Conservation (phyloP, 2,797 vertebrate species). For the Sebastolobus altivelis region DNA sequence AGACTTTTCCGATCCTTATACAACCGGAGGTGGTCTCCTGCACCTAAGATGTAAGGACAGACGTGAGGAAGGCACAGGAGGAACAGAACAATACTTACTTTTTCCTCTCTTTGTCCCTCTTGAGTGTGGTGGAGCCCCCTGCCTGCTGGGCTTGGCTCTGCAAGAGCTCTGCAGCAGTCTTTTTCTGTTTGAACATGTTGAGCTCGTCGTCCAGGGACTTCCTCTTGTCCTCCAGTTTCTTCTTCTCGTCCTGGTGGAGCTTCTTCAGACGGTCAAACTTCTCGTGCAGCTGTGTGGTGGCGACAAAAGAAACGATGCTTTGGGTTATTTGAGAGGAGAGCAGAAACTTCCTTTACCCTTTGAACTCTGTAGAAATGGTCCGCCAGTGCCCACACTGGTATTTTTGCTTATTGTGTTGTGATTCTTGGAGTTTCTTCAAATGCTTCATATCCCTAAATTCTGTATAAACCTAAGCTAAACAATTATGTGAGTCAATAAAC, state of each 20-base stretch:
- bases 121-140: constrained; percentile 97
- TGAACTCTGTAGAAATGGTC: no score
- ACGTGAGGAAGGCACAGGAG: constrained; percentile 10
- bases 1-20: constrained; percentile 9
- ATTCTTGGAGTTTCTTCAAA: no score
- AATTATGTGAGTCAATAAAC: no score
- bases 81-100: constrained; percentile 91
- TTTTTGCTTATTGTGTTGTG: no score
- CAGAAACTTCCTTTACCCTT: background rate
- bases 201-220: constrained; percentile 96
- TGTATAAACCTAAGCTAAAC: no score
- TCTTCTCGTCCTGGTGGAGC: constrained; percentile 98
- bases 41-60: constrained; percentile 27
- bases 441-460: no score
- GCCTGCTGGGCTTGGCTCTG: constrained; percentile 96
- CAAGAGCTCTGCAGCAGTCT: constrained; percentile 95
- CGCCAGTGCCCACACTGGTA: no score
- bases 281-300: constrained; percentile 90
- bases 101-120: constrained; percentile 99
- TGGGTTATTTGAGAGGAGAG: background rate
- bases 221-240: constrained; percentile 98
- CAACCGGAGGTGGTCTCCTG: background rate
- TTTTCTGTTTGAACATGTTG: constrained; percentile 97
- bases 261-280: constrained; percentile 99
- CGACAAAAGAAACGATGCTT: background rate